These are phyloP conservation scores for Chelonus insularis DNA, from an alignment of 1,140 invertebrate genomes.

Conservation along the genomic window DNA sequence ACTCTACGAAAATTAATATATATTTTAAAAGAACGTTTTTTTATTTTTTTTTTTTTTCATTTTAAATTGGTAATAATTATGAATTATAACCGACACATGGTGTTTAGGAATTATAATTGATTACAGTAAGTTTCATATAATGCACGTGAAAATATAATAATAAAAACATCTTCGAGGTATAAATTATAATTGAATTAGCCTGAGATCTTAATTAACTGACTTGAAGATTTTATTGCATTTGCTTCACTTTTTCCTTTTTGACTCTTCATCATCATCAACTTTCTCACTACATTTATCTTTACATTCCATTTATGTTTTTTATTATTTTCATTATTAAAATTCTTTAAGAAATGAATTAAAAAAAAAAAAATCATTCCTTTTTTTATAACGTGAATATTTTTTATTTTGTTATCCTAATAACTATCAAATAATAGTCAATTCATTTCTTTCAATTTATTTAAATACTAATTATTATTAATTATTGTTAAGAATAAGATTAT, in stretches of 20 bases:
- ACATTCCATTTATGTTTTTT: not conserved
- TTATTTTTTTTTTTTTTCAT: not conserved
- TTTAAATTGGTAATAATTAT: not conserved
- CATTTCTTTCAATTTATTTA: too few relatives aligned
- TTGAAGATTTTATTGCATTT: conserved; percentile 10
- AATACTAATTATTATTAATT: too few relatives aligned
- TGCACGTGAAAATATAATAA: not conserved
- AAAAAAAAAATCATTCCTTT: too few relatives aligned
- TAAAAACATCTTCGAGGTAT: conserved; percentile 29
- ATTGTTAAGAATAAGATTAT: too few relatives aligned
- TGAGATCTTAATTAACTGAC: conserved; percentile 43
- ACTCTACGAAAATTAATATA: too few relatives aligned
- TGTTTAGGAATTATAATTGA: conserved; percentile 10
- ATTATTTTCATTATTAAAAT: not conserved
- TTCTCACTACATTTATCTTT: too few relatives aligned
- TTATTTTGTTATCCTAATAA: too few relatives aligned
- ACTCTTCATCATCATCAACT: not conserved
- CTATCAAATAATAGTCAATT: too few relatives aligned
- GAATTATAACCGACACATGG: not conserved
- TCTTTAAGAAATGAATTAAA: too few relatives aligned
- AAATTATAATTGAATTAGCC: conserved; percentile 52
- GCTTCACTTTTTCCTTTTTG: not conserved
- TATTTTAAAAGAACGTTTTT: not conserved
- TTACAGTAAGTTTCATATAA: not conserved
- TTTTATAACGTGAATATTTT: too few relatives aligned